Evolutionary conservation across 2,113 vertebrate genomes (phyloP), one percentile per base, ranked within the genome.

Genomic region (Stegastes partitus): DNA sequence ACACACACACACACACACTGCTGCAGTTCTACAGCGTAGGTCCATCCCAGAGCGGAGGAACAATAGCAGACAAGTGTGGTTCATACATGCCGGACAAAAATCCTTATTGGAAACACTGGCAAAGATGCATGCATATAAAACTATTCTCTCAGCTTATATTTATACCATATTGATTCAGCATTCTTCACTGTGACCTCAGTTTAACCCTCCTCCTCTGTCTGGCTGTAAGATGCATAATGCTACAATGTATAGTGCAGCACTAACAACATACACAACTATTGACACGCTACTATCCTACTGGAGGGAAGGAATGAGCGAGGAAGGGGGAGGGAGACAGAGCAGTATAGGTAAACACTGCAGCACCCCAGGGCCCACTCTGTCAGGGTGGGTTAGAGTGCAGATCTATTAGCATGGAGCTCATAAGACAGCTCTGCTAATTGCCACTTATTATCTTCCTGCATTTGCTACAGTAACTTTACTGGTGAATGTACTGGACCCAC

Each of bases 371-470:
- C 39, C 57, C 1, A 19, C 39, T 72, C 70, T 79, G 71, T 74
- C 75, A 65, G 70, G 44, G 26, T 22, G 63, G 67, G 75, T 85
- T 76, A 68, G 67, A 61, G 67, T 53, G 67, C 78, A 82, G 44
- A 65, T 79, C 62, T 76, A 56, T 76, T 85, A 73, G 56, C 63
- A 71, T 34, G 54, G 23, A 83, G 68, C 72, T 42, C 61, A 80
- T 80, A 54, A 72, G 81, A 77, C 79, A 64, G 51, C 82, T 42
- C 71, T 44, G 75, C 63, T 82, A 85, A 85, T 88, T 77, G 79
- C 44, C 14, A 31, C 76, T 82, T 58, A 69, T 80, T 82, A 80
- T 59, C 64, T 61, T 65, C 45, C 47, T 56, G 59, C 74, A 63
- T 81, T 62, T 42, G 66, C 65, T 37, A 56, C 57, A 62, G 75